A percentile compares a stretch with the other conserved stretches of the same genome.
Evolutionary conservation across 2,888 invertebrate species (phyloP).

Genomic region (Heteromyza rotundicornis): DNA sequence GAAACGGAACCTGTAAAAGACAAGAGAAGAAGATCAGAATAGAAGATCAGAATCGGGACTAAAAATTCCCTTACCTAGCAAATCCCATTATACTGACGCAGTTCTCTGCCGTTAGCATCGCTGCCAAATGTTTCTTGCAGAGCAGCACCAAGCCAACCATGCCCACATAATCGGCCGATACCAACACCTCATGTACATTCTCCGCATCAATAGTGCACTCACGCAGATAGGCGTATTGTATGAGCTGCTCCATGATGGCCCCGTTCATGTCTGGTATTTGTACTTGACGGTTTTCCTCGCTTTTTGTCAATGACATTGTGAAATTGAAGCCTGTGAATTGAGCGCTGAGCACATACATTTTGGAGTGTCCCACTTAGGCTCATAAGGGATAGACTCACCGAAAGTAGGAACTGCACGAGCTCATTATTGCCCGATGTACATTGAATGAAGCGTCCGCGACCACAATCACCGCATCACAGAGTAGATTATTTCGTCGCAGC

Average conservation of each 20-base stretch:
- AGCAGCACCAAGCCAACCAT: slow-evolving; percentile 81
- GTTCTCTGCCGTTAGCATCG: slow-evolving; percentile 75
- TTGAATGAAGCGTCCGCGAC: slow-evolving; percentile 85
- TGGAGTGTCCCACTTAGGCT: too few species aligned
- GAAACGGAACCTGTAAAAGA: slow-evolving; percentile 50
- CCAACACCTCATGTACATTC: slow-evolving; percentile 78
- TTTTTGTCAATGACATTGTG: too few species aligned
- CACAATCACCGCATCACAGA: slow-evolving; percentile 85
- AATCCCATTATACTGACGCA: slow-evolving; percentile 86
- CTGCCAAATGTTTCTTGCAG: slow-evolving; percentile 78
- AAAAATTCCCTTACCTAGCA: slow-evolving; percentile 67
- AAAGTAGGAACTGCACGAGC: slow-evolving; percentile 90
- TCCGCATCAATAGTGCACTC: too few species aligned
- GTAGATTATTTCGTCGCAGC: slow-evolving; percentile 79
- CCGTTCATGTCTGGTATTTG: slow-evolving; percentile 78
- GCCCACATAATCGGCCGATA: slow-evolving; percentile 87
- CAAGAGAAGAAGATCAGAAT: slow-evolving; percentile 9
- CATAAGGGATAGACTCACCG: slow-evolving; percentile 67
- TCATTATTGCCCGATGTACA: slow-evolving; percentile 85
- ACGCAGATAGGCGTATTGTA: slow-evolving; percentile 86
- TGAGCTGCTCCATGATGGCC: slow-evolving; percentile 77
- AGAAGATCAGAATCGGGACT: slow-evolving; percentile 17
- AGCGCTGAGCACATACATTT: too few species aligned
- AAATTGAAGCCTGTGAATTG: slow-evolving; percentile 49
- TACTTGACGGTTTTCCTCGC: slow-evolving; percentile 69